These are phyloP conservation scores for Mythimna ferrago DNA, from an alignment of 2,888 invertebrate genomes.

Conservation along the genomic window DNA sequence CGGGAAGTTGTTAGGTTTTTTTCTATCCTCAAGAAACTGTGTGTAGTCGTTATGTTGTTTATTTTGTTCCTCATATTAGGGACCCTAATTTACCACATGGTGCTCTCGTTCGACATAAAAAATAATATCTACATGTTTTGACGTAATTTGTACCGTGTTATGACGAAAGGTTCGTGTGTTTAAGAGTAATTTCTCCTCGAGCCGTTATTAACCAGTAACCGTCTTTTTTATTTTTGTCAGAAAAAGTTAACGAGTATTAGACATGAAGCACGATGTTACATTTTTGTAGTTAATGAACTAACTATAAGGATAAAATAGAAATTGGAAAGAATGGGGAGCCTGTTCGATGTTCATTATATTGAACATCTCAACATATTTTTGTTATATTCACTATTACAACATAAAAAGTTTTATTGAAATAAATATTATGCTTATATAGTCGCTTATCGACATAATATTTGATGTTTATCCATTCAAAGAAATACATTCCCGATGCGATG, in stretches of 20 bases:
- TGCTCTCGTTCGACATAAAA: conserved; percentile 81
- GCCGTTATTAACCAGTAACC: conserved; percentile 86
- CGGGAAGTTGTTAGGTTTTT: conserved; percentile 79
- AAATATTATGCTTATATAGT: conserved; percentile 52
- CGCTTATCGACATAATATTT: conserved; percentile 49
- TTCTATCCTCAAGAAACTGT: conserved; percentile 73
- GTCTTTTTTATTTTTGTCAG: conserved; percentile 73
- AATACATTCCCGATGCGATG: conserved; percentile 37
- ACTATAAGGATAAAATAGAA: conserved; percentile 61
- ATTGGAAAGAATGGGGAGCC: conserved; percentile 47
- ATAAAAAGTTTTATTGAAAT: conserved; percentile 51
- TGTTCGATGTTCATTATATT: conserved; percentile 46
- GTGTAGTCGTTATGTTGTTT: conserved; percentile 85
- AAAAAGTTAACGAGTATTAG: conserved; percentile 83
- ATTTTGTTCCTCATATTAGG: conserved; percentile 82
- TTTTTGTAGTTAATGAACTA: conserved; percentile 71
- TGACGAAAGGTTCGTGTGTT: conserved; percentile 87
- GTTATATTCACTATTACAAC: conserved; percentile 36
- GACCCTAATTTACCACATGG: conserved; percentile 89
- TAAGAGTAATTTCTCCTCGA: conserved; percentile 82
- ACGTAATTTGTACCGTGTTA: conserved; percentile 87
- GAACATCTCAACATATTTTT: conserved; percentile 37
- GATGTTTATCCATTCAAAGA: conserved; percentile 50
- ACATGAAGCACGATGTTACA: conserved; percentile 69
- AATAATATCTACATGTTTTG: conserved; percentile 88